A percentile compares a stretch with the other conserved stretches of the same genome.
phyloP scores from a whole-genome alignment of 2,113 vertebrate species.

The Catharus bicknelli region DNA sequence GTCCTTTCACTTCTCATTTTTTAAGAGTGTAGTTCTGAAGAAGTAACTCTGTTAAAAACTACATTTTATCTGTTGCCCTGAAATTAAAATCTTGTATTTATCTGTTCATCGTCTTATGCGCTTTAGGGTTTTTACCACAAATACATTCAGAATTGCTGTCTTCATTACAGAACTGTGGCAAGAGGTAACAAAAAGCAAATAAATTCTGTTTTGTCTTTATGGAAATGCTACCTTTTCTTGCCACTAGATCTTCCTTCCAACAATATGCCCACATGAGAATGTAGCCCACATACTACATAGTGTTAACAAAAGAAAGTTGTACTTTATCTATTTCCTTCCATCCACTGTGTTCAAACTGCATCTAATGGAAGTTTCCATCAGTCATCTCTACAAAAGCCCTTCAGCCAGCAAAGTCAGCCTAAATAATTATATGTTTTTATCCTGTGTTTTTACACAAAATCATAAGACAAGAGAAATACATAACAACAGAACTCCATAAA shows the following conservation, averaged over 20 bases:
- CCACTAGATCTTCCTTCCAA: background rate
- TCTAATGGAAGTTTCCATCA: background rate
- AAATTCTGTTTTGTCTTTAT: background rate
- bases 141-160: background rate
- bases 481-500: background rate
- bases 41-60: background rate
- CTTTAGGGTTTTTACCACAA: background rate
- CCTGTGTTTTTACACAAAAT: background rate
- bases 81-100: conserved; percentile 14
- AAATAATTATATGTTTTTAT: background rate
- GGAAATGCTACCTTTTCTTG: background rate
- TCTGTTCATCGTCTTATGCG: accelerated
- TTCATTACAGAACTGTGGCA: background rate
- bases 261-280: background rate
- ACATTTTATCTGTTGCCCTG: background rate
- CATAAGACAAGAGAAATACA: background rate
- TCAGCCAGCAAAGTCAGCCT: background rate
- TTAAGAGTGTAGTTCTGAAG: background rate
- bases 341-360: background rate
- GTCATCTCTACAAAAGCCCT: background rate
- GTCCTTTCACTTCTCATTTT: background rate
- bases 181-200: background rate
- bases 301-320: background rate
- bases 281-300: background rate
- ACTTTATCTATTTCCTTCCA: background rate